These are phyloP conservation scores for Nibea albiflora DNA, from an alignment of 2,113 vertebrate genomes.

Conservation along the genomic window DNA sequence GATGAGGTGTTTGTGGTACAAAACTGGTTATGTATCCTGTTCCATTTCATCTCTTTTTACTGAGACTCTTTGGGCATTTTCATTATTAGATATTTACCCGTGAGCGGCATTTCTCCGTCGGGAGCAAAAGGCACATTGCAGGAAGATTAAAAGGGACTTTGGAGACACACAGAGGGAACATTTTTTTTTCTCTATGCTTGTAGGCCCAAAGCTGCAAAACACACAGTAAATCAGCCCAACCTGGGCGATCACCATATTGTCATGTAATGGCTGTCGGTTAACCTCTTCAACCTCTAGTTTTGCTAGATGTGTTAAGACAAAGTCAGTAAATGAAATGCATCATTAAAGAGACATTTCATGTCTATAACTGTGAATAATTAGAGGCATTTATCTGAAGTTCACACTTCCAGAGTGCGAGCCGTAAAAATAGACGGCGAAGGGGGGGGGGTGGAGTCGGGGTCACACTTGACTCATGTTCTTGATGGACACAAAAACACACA, in stretches of 20 bases:
- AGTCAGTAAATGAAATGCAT: not conserved
- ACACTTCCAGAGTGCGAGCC: fast-evolving
- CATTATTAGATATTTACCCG: slow-evolving; percentile 36
- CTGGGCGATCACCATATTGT: not conserved
- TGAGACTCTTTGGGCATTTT: slow-evolving; percentile 17
- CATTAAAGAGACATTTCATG: not conserved
- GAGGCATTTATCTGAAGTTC: not conserved
- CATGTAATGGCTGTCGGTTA: not conserved
- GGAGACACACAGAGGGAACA: slow-evolving; percentile 9
- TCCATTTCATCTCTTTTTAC: slow-evolving; percentile 39
- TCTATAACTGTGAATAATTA: not conserved
- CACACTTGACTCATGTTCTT: not conserved
- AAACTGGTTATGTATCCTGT: slow-evolving; percentile 23
- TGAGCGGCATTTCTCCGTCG: slow-evolving; percentile 8
- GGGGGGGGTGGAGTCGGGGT: not conserved
- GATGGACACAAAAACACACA: not conserved
- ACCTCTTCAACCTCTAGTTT: not conserved
- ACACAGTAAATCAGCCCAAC: slow-evolving; percentile 16
- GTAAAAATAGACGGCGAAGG: not conserved
- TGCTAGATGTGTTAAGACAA: not conserved
- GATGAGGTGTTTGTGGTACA: slow-evolving; percentile 25
- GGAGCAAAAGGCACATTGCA: slow-evolving; percentile 29
- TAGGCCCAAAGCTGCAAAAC: not conserved
- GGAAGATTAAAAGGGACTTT: slow-evolving; percentile 38
- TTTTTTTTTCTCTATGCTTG: slow-evolving; percentile 6